Conservation (phyloP, 1,140 invertebrate species). For the Trichogramma pretiosum region DNA sequence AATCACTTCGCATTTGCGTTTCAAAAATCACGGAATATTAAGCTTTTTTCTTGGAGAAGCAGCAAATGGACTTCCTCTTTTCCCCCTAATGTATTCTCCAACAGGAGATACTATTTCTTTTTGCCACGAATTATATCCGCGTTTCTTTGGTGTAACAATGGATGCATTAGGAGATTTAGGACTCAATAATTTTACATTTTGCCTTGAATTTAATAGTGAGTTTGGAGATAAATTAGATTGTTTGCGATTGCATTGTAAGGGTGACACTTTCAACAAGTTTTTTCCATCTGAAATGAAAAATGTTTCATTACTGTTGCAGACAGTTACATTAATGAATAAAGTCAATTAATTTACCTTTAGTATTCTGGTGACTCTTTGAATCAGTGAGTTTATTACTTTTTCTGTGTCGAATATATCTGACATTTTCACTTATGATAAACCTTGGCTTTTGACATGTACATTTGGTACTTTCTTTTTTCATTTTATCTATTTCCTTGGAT, state of each 20-base stretch:
- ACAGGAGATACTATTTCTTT: conserved; percentile 19
- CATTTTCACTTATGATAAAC: too few relatives aligned
- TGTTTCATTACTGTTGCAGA: not conserved
- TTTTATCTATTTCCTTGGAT: conserved; percentile 15
- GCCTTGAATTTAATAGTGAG: too few relatives aligned
- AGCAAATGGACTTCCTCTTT: conserved; percentile 16
- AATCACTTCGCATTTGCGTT: too few relatives aligned
- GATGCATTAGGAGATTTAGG: conserved; percentile 7
- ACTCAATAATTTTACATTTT: too few relatives aligned
- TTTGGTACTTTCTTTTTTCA: conserved; percentile 13
- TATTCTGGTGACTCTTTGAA: too few relatives aligned
- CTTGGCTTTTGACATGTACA: conserved; percentile 9
- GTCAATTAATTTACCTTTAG: too few relatives aligned
- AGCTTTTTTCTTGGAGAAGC: conserved; percentile 13
- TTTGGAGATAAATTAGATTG: conserved; percentile 1
- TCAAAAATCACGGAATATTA: too few relatives aligned
- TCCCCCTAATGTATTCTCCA: conserved; percentile 16
- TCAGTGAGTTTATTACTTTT: too few relatives aligned
- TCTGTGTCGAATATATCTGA: too few relatives aligned
- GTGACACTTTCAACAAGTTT: not conserved
- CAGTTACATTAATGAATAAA: too few relatives aligned
- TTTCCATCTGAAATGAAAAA: conserved; percentile 2
- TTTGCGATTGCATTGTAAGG: not conserved
- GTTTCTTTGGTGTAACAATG: conserved; percentile 2
- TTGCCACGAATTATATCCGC: conserved; percentile 8